Base-by-base conservation (phyloP, 1,140 invertebrate species). In the Drosophila bifasciata region DNA sequence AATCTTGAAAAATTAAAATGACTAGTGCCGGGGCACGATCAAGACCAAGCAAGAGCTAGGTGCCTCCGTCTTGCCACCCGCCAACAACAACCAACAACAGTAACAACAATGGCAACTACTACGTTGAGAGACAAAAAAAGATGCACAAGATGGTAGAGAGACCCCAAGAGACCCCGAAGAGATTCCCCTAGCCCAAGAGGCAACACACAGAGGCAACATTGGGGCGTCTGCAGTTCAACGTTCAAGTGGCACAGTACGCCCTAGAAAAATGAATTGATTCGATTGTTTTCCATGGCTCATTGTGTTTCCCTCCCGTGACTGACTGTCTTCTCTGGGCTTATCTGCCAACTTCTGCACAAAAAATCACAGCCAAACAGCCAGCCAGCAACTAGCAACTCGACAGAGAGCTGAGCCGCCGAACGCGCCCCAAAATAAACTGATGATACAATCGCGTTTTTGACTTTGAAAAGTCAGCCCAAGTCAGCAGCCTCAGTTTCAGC, bases 161-260 rank as follows among this genome's bases (percentile, higher is more conserved):
- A 39, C 49, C 49, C n/a, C n/a, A n/a, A n/a, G n/a, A n/a, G n/a
- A n/a, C n/a, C n/a, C n/a, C n/a, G n/a, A n/a, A n/a, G n/a, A n/a
- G n/a, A n/a, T n/a, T n/a, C n/a, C n/a, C 11, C 3, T 6, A 25
- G 23, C 23, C 60, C 13, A 41, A 59, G 13, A 73, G 69, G 53
- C 62, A 59, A 57, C 55, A 67, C 40, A 52, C 62, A 55, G 55
- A 89, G 77, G 89, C 89, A 89, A 72, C 76, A 80, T 88, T 88
- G 85, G 85, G 89, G 89, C 89, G 89, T 91, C 86, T 91, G 89
- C 89, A 90, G 89, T 91, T 91, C 89, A 91, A 91, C 89, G 89
- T 91, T 91, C 89, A 91, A 91, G 89, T 91, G 89, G 89, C 89
- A 91, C 59, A 78, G 79, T 85, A 89, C 86, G 80, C 86, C 77